Base-by-base conservation (phyloP, 2,888 invertebrate genomes). In the Drosophila pseudotakahashii region DNA sequence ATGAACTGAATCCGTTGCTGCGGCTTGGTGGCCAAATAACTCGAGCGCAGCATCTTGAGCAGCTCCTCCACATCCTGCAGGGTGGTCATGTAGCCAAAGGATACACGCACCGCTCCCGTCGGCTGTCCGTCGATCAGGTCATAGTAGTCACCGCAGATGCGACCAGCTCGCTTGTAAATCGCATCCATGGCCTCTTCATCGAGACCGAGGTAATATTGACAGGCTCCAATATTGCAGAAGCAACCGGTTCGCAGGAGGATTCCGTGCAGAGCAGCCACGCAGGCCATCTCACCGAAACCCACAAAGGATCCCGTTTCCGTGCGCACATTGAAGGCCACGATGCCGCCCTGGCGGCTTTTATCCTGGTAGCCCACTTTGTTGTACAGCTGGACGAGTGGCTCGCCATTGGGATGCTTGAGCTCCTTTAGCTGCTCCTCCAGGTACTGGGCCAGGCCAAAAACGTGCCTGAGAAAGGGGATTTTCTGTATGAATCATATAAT, bases 211-310 rank as follows among this genome's bases (percentile, higher is more conserved):
- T 96, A 96, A 52, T 95, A 93, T 90, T 98, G 97, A 90, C 99
- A 99, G 2, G 98, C 96, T 13, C 99, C 99, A 2, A 98, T 96
- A 93, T 99, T 99, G 91, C 99, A 99, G 91, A 98, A 98, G 90
- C 99, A 99, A 0, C 99, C 99, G 1, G 98, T 98, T 74, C 99
- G 94, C 42, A 99, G 91, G 78, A 96, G 95, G 54, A 99, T 96
- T 80, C 96, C 95, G 90, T 97, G 96, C 57, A 98, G 92, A 77
- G 97, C 95, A 0, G 98, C 96, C 93, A 99, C 95, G 88, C 97
- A 96, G 86, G 97, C 95, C 67, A 98, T 96, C 96, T 98, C 98
- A 69, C 96, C 94, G 93, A 96, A 99, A 54, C 99, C 99, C 80
- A 98, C 94, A 91, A 94, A 96, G 44, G 94, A 93, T 26, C 97